Base-by-base conservation (phyloP, 2,888 invertebrate species). In the Mimachlamys varia region DNA sequence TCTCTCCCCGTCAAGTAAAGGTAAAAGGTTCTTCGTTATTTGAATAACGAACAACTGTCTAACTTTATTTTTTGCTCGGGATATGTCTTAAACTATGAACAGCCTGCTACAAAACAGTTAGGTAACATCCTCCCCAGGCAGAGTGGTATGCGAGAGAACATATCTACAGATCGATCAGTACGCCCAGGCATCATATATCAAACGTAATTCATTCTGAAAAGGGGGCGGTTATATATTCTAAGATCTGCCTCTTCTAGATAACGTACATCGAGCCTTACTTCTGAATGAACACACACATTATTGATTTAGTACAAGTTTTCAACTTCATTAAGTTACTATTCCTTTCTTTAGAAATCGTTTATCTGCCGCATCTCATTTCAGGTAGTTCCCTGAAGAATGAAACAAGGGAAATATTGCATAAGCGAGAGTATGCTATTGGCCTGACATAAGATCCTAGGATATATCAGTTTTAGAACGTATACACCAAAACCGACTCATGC, bases 131-230 rank as follows among this genome's bases (percentile, higher is more conserved):
- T 33, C 33, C 33, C 19, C 0, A 12, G 12, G 33, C 27, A 76
- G n/a, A 76, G 15, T 33, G 76, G 76, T 76, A 76, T 76, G 76
- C 17, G 27, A 76, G 76, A 27, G 76, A 76, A 76, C 76, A 33
- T 33, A 15, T 27, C 76, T 76, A 33, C 15, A 76, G 76, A 76
- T 76, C 76, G 76, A 76, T 76, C 33, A 15, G 76, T 76, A 33
- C 76, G 76, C 76, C 76, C 33, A 22, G 62, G 62, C 19, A 62
- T 22, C 62, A 33, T 76, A 33, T 5, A 76, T 76, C 33, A 76
- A 76, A 76, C 19, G 33, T 76, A 76, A 33, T 76, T 76, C 76
- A 76, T 76, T 76, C 76, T 76, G 76, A 76, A 76, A 76, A 33
- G 7, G 76, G 44, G 76, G 76, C 76, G 76, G 27, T 76, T 76